These are phyloP conservation scores for Rhinolophus ferrumequinum DNA, from an alignment of 2,113 vertebrate species.

Conservation along the genomic window DNA sequence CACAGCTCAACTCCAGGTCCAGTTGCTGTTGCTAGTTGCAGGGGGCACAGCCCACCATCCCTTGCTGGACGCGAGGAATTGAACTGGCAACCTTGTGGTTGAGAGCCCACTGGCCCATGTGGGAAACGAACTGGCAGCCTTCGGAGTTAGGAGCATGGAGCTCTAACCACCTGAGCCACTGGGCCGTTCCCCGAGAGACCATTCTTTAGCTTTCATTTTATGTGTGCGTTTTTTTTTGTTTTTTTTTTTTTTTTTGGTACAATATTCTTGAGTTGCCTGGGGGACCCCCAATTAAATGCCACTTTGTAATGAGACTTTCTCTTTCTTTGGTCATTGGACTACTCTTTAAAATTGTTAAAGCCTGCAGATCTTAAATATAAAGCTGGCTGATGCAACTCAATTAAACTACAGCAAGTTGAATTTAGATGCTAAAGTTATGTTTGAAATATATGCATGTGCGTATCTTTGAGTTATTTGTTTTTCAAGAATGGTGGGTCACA, in stretches of 20 bases:
- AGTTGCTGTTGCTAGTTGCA: too few relatives aligned
- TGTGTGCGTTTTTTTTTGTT: not conserved
- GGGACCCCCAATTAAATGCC: slow-evolving; percentile 13
- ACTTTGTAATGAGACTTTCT: slow-evolving; percentile 50
- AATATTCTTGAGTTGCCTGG: slow-evolving; percentile 23
- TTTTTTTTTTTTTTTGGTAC: slow-evolving; percentile 32
- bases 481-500: not conserved
- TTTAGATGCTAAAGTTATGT: slow-evolving; percentile 22
- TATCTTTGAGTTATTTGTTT: slow-evolving; percentile 25
- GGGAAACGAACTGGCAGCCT: too few relatives aligned
- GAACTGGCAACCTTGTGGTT: too few relatives aligned
- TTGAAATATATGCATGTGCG: slow-evolving; percentile 24
- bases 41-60: too few relatives aligned
- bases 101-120: too few relatives aligned
- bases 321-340: slow-evolving; percentile 45
- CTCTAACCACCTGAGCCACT: too few relatives aligned
- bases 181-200: too few relatives aligned
- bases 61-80: too few relatives aligned
- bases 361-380: slow-evolving; percentile 23
- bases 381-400: not conserved
- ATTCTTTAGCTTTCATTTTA: slow-evolving; percentile 50
- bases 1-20: too few relatives aligned
- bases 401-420: slow-evolving; percentile 34
- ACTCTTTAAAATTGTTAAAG: slow-evolving; percentile 33
- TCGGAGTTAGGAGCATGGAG: too few relatives aligned